These are phyloP conservation scores for Drosophila aldrichi DNA, from an alignment of 2,888 invertebrate genomes.

Conservation along the genomic window DNA sequence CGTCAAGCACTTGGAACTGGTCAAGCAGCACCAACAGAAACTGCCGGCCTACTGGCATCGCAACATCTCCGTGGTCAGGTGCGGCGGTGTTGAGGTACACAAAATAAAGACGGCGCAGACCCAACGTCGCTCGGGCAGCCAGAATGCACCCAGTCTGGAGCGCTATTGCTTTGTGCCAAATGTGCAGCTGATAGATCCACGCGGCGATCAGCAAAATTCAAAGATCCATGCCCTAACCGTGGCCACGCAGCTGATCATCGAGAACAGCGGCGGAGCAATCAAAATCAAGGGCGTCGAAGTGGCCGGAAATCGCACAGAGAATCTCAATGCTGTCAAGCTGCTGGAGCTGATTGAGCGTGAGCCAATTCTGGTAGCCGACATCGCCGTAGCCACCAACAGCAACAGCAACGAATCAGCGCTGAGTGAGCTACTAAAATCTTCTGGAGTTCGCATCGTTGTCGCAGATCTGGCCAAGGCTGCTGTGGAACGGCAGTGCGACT, in stretches of 20 bases:
- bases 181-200: conserved; percentile 86
- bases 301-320: conserved; percentile 87
- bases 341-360: conserved; percentile 90
- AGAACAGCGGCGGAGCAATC: conserved; percentile 89
- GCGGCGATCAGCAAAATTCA: conserved; percentile 87
- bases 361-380: conserved; percentile 90
- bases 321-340: conserved; percentile 88
- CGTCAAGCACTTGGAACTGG: conserved; percentile 87
- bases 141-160: conserved; percentile 93
- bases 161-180: conserved; percentile 93
- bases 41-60: conserved; percentile 90
- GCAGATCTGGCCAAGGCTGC: conserved; percentile 88
- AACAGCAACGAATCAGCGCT: conserved; percentile 86
- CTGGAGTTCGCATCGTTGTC: conserved; percentile 87
- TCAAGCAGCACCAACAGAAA: conserved; percentile 76
- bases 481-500: conserved; percentile 89
- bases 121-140: conserved; percentile 91
- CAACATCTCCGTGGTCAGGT: conserved; percentile 89
- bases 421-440: conserved; percentile 86
- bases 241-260: conserved; percentile 90
- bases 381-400: conserved; percentile 87
- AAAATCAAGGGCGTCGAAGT: conserved; percentile 92
- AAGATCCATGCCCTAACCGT: conserved; percentile 88
- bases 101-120: conserved; percentile 96
- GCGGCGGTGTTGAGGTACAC: conserved; percentile 94